phyloP scores from a whole-genome alignment of 2,113 vertebrate species.

The Bagarius yarrelli region DNA sequence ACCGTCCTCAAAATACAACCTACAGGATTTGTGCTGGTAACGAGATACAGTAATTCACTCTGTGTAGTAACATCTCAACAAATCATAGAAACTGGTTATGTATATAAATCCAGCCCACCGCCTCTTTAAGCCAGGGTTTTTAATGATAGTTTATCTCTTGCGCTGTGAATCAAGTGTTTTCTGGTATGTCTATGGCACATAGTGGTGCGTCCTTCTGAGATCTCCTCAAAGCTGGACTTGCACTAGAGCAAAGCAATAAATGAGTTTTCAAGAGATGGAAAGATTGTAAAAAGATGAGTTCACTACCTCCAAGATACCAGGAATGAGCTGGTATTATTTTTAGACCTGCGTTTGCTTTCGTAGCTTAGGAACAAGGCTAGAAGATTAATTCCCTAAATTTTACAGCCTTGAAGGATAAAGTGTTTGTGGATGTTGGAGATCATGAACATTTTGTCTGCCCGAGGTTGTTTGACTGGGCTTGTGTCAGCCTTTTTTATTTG shows the following conservation, averaged over 20 bases:
- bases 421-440: constrained; percentile 35
- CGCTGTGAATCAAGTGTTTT: neutral
- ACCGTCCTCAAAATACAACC: neutral
- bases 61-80: neutral
- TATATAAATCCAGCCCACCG: neutral
- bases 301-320: constrained; percentile 6
- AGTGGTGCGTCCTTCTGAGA: neutral
- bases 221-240: constrained; percentile 4
- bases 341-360: neutral
- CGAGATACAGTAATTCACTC: constrained; percentile 8
- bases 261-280: neutral
- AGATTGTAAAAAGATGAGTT: constrained; percentile 24
- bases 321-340: constrained; percentile 1
- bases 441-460: neutral
- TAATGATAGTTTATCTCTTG: neutral
- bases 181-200: neutral
- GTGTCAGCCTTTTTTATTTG: neutral
- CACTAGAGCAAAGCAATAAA: constrained; percentile 21
- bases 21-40: neutral
- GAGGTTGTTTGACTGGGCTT: neutral
- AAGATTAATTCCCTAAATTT: neutral
- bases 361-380: constrained; percentile 16
- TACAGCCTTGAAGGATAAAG: constrained; percentile 1
- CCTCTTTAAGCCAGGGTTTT: neutral
- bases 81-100: neutral